Evolutionary conservation across 2,797 vertebrate species (phyloP).

Genomic region (Microctenopoma stevenorrisi): DNA sequence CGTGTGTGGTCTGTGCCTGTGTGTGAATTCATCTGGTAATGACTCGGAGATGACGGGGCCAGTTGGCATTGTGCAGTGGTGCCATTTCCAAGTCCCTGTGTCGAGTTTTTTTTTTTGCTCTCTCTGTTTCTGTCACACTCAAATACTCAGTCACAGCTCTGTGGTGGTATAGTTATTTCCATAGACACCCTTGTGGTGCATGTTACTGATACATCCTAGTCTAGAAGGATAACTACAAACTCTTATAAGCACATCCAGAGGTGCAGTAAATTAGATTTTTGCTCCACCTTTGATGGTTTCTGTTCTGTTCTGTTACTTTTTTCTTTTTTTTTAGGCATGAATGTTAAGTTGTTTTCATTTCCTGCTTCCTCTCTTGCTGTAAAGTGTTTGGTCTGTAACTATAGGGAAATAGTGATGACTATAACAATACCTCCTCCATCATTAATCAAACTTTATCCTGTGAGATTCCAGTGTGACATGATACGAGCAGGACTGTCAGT

Average conservation of each 20-base stretch:
- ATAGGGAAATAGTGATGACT: background rate
- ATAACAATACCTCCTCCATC: background rate
- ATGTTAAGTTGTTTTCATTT: background rate
- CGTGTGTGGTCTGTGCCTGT: slow-evolving; percentile 20
- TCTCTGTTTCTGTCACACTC: slow-evolving; percentile 11
- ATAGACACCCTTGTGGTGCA: slow-evolving; percentile 33
- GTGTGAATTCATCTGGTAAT: slow-evolving; percentile 75
- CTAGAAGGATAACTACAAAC: slow-evolving; percentile 26
- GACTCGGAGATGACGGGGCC: slow-evolving; percentile 65
- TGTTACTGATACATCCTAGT: slow-evolving; percentile 31
- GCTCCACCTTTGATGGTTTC: slow-evolving; percentile 27
- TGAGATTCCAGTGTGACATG: background rate
- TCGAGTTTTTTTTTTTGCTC: slow-evolving; percentile 43
- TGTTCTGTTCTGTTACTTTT: background rate
- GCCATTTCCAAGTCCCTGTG: slow-evolving; percentile 69
- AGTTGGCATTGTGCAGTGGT: slow-evolving; percentile 62
- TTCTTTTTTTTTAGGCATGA: background rate
- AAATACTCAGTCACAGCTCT: slow-evolving; percentile 35
- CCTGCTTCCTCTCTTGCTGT: background rate
- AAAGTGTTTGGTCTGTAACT: too few relatives aligned
- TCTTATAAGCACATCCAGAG: slow-evolving; percentile 36
- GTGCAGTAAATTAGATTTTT: slow-evolving; percentile 38
- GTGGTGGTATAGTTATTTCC: slow-evolving; percentile 38
- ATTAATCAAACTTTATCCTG: background rate
- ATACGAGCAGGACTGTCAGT: slow-evolving; percentile 6